A percentile compares a stretch with the other conserved stretches of the same genome.
These are phyloP conservation scores for Merodon equestris DNA, from an alignment of 2,888 invertebrate genomes.

Conservation along the genomic window DNA sequence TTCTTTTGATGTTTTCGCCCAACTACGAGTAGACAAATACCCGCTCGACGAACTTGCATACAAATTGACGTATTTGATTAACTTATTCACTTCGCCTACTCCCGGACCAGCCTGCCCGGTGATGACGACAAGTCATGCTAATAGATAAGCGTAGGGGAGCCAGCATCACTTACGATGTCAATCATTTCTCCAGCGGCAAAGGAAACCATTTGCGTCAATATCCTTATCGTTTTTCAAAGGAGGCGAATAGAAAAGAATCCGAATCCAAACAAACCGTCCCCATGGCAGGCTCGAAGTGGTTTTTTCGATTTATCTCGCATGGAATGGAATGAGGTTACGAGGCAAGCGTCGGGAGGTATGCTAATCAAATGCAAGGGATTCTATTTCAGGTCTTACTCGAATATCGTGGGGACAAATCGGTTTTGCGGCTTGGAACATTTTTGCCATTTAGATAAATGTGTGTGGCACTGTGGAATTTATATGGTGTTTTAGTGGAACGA, in stretches of 20 bases:
- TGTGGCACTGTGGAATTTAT: slow-evolving; percentile 2
- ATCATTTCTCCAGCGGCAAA: slow-evolving; percentile 42
- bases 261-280: slow-evolving; percentile 33
- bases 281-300: slow-evolving; percentile 37
- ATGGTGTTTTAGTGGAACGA: slow-evolving; percentile 14
- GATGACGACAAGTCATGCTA: background rate
- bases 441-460: slow-evolving; percentile 13
- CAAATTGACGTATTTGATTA: slow-evolving; percentile 59
- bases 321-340: background rate
- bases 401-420: slow-evolving; percentile 17
- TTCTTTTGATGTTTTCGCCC: slow-evolving; percentile 42
- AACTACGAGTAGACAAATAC: slow-evolving; percentile 31
- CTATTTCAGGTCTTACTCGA: slow-evolving; percentile 10
- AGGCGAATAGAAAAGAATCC: slow-evolving; percentile 11
- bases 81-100: slow-evolving; percentile 39
- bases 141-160: slow-evolving; percentile 31
- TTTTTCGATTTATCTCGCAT: slow-evolving; percentile 4
- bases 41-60: slow-evolving; percentile 21
- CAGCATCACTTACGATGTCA: slow-evolving; percentile 53
- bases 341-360: slow-evolving; percentile 35
- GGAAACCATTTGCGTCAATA: slow-evolving; percentile 40
- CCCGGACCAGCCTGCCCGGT: slow-evolving; percentile 11
- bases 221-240: slow-evolving; percentile 45
- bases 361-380: slow-evolving; percentile 45
- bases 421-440: slow-evolving; percentile 4